Percentiles rank a stretch among this genome's conserved stretches.
Evolutionary conservation across 1,140 invertebrate genomes (phyloP).

Genomic region (Ceratina australensis): DNA sequence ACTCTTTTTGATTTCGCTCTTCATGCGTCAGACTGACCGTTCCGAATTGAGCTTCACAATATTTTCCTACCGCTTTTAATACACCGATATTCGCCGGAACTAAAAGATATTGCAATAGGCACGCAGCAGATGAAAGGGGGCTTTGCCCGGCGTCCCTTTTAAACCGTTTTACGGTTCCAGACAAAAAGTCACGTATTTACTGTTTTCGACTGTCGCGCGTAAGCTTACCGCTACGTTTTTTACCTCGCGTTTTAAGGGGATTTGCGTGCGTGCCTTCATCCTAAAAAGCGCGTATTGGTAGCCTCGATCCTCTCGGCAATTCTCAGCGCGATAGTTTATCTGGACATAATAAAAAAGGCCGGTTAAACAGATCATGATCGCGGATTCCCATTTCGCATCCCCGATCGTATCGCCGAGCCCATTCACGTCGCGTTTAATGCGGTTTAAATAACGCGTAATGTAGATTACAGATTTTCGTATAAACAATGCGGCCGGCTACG

Average conservation of each 20-base stretch:
- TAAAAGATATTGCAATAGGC: not conserved
- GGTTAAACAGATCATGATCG: not conserved
- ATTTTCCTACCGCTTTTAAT: not conserved
- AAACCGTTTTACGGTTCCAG: constrained; percentile 18
- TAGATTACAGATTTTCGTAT: constrained; percentile 7
- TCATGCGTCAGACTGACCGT: not conserved
- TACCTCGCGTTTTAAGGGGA: not conserved
- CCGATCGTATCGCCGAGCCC: not conserved
- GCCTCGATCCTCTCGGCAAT: not conserved
- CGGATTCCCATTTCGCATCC: not conserved
- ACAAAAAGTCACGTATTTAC: constrained; percentile 21
- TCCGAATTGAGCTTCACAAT: not conserved
- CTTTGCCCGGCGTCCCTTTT: constrained; percentile 9
- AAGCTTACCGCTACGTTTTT: not conserved
- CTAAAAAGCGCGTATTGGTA: not conserved
- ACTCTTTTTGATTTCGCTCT: not conserved
- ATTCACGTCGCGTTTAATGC: constrained; percentile 6
- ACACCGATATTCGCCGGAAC: not conserved
- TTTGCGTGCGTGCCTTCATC: not conserved
- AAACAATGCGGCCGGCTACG: not conserved
- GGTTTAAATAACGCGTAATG: not conserved
- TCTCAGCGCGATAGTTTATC: not conserved
- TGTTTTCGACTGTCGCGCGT: not conserved
- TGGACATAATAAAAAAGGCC: not conserved
- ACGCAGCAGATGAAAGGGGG: not conserved